Evolutionary conservation across 2,797 vertebrate genomes (phyloP).

Genomic region (Podarcis siculus): DNA sequence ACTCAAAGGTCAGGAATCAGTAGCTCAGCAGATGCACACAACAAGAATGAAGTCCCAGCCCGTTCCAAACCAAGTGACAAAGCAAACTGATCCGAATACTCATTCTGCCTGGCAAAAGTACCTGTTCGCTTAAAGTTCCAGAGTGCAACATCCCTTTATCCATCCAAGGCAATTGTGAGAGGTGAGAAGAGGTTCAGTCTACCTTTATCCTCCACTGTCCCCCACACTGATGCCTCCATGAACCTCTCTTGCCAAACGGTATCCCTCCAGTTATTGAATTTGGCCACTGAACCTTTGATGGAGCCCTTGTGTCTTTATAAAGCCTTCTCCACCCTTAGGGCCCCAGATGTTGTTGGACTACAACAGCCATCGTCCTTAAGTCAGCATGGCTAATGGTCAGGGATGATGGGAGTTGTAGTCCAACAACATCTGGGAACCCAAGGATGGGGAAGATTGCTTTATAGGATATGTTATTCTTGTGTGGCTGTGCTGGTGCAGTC

Average conservation of each 20-base stretch:
- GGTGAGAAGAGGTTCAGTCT: neutral
- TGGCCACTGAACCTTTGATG: neutral
- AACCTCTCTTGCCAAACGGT: neutral
- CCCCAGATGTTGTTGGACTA: too few relatives aligned
- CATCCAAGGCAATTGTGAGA: neutral
- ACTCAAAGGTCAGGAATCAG: neutral
- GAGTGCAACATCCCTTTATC: neutral
- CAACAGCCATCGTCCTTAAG: too few relatives aligned
- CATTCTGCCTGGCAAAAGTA: neutral
- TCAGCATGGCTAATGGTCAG: too few relatives aligned
- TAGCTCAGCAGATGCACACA: neutral
- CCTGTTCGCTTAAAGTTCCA: neutral
- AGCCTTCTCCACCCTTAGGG: too few relatives aligned
- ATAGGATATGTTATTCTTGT: too few relatives aligned
- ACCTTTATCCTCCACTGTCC: neutral
- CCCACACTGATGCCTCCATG: neutral
- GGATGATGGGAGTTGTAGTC: too few relatives aligned
- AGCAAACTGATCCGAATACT: neutral
- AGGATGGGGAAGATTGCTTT: too few relatives aligned
- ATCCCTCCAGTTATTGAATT: neutral
- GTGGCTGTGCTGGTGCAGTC: too few relatives aligned
- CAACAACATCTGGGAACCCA: too few relatives aligned
- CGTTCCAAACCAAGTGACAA: neutral
- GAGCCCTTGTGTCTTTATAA: too few relatives aligned
- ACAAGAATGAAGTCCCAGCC: neutral